A percentile compares a stretch with the other conserved stretches of the same genome.
Conservation (phyloP, 2,797 vertebrate species). For the Acridotheres tristis region DNA sequence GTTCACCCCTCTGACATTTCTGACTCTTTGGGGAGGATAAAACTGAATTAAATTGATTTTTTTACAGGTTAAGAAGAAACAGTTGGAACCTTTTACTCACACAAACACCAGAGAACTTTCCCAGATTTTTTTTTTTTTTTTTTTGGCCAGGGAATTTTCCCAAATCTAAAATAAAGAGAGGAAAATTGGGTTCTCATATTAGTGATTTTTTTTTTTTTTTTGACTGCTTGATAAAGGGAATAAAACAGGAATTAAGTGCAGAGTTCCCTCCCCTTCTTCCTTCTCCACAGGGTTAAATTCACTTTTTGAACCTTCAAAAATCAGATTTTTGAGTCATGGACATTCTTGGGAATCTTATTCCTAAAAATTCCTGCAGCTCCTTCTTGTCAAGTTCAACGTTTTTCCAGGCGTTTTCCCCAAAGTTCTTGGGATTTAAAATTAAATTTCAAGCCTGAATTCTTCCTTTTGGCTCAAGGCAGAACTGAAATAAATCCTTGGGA, state of each 20-base stretch:
- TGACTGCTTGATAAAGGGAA: not conserved
- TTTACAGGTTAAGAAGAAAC: constrained; percentile 51
- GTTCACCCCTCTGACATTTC: constrained; percentile 20
- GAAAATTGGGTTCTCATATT: constrained; percentile 60
- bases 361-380: not conserved
- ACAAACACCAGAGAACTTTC: constrained; percentile 73
- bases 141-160: constrained; percentile 70
- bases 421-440: not conserved
- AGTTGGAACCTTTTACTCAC: constrained; percentile 75
- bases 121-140: constrained; percentile 65
- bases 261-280: not conserved
- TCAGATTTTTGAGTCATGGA: not conserved
- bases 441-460: not conserved
- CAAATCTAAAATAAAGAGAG: constrained; percentile 77
- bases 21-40: constrained; percentile 30
- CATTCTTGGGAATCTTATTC: not conserved
- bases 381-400: accelerated
- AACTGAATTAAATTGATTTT: constrained; percentile 29
- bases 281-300: not conserved
- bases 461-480: not conserved
- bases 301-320: not conserved
- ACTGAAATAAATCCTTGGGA: not conserved
- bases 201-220: not conserved
- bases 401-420: not conserved
- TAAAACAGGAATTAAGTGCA: not conserved